A percentile compares a stretch with the other conserved stretches of the same genome.
These are phyloP conservation scores for Muscicapa adusta DNA, from an alignment of 2,113 vertebrate species.

Conservation along the genomic window DNA sequence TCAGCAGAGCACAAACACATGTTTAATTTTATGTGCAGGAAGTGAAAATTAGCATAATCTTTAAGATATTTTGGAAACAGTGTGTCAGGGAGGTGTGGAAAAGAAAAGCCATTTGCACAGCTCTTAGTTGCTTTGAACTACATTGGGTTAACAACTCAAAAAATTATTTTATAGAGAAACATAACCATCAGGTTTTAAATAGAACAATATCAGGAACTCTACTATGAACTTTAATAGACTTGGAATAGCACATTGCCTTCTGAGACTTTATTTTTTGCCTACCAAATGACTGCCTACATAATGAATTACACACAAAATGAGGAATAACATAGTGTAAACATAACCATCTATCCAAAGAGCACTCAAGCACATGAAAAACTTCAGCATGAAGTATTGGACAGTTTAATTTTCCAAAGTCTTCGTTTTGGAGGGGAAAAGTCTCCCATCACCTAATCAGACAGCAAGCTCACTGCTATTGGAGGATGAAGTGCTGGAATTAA, in stretches of 20 bases:
- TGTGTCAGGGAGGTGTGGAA: background rate
- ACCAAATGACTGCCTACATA: background rate
- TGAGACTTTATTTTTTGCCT: background rate
- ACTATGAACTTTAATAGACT: background rate
- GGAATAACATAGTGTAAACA: background rate
- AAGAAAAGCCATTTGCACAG: background rate
- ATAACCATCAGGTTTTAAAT: background rate
- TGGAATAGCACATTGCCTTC: slow-evolving; percentile 12
- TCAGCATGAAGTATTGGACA: background rate
- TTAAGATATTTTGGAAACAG: background rate
- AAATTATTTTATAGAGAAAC: background rate
- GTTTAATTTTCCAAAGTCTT: background rate
- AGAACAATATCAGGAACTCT: background rate
- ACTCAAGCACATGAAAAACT: background rate
- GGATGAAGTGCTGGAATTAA: background rate
- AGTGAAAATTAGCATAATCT: background rate
- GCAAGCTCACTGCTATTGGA: background rate
- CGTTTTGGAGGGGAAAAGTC: background rate
- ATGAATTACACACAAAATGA: background rate
- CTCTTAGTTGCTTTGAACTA: background rate
- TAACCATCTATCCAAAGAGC: background rate
- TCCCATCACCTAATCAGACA: background rate
- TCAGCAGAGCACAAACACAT: background rate
- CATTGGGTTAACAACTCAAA: background rate
- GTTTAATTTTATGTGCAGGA: background rate